Conservation (phyloP, 53 echinoderm and acorn worm genomes). For the Echinometra lucunter region DNA sequence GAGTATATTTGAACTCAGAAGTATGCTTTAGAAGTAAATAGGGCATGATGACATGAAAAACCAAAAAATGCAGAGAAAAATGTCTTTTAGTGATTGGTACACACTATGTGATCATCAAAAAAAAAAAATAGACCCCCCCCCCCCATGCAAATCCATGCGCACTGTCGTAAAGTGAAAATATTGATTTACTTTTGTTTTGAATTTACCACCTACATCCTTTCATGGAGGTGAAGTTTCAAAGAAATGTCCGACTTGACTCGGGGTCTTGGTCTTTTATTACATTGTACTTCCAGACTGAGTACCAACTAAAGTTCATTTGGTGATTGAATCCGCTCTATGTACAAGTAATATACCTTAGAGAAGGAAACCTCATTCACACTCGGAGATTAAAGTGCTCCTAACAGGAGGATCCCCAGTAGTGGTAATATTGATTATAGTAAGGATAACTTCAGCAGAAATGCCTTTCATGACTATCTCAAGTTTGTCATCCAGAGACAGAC, state of each 20-base stretch:
- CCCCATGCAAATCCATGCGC: not conserved
- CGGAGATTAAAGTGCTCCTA: not conserved
- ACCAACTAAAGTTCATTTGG: not conserved
- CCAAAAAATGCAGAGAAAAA: too few species aligned
- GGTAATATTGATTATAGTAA: not conserved
- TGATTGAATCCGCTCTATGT: not conserved
- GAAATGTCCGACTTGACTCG: not conserved
- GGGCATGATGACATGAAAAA: too few species aligned
- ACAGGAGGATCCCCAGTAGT: not conserved
- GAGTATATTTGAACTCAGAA: too few species aligned
- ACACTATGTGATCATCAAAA: too few species aligned
- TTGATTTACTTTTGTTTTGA: not conserved
- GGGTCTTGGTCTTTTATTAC: not conserved
- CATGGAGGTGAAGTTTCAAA: not conserved
- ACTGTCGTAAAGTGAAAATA: not conserved
- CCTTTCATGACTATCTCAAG: not conserved
- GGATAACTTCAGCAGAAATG: not conserved
- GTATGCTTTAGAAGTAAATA: too few species aligned
- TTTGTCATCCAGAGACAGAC: not conserved
- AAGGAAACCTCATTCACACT: not conserved
- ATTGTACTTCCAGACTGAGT: not conserved
- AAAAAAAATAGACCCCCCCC: too few species aligned
- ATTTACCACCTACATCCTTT: not conserved
- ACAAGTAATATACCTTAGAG: not conserved
- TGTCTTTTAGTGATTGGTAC: too few species aligned